Conservation (phyloP, 2,113 vertebrate genomes). For the Zootoca vivipara region DNA sequence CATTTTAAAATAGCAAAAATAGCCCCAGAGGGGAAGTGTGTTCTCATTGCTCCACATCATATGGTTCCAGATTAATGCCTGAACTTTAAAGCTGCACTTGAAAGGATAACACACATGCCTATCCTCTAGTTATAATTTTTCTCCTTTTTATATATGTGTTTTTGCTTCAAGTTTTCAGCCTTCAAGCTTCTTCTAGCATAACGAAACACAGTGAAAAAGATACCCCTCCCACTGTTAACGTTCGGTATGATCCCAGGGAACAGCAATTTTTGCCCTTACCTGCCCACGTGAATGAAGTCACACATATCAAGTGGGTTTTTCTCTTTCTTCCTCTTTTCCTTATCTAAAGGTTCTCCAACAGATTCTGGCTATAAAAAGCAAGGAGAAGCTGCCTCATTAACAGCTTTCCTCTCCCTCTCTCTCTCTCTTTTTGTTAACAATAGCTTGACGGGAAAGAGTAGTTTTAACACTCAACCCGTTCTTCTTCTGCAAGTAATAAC, state of each 20-base stretch:
- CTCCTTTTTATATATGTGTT: not conserved
- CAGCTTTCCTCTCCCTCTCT: constrained; percentile 1
- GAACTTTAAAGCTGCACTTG: not conserved
- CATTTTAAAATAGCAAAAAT: not conserved
- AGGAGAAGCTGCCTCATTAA: constrained; percentile 17
- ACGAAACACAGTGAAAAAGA: not conserved
- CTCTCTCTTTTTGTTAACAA: not conserved
- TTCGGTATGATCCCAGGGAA: not conserved
- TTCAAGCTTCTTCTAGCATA: not conserved
- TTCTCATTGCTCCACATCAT: too few species aligned
- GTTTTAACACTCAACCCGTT: constrained; percentile 44
- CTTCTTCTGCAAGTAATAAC: constrained; percentile 46
- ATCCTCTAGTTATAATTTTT: not conserved
- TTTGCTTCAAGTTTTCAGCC: not conserved
- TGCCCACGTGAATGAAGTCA: not conserved
- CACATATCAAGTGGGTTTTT: not conserved
- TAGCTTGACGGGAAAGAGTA: constrained; percentile 41
- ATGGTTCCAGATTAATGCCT: not conserved
- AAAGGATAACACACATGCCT: not conserved
- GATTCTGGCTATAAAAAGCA: not conserved
- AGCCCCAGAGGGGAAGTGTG: too few species aligned
- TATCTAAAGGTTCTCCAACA: not conserved
- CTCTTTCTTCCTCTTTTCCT: not conserved
- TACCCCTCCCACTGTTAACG: not conserved
- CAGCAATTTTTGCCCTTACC: not conserved